Base-by-base conservation (phyloP, 2,113 vertebrate species). In the Anguilla rostrata region DNA sequence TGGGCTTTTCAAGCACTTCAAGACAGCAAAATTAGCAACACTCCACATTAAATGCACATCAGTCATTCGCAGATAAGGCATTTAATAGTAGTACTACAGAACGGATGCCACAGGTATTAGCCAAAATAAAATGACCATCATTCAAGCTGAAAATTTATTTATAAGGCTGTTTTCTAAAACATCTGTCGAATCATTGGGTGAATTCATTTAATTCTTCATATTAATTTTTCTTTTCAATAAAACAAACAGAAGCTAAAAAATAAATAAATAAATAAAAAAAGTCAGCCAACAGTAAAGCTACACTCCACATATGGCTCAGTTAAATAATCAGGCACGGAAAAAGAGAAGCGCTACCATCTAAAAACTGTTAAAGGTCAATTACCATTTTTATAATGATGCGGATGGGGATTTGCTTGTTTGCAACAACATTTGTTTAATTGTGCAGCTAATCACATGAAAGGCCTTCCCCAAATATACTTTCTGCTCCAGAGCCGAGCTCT, bases 381-480 rank as follows among this genome's bases (percentile, higher is more conserved):
- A 87, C 18, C 75, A 85, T 89, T 91, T 90, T 85, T 81, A 86
- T 90, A 89, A 89, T 86, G 78, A 89, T 88, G 87, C 78, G 87
- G 78, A 86, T 82, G 63, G 86, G 85, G 87, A 90, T 86, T 91
- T 66, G 79, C 82, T 88, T 89, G 88, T 89, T 88, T 89, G 84
- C 88, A 86, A 40, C 78, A 87, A 87, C 63, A 87, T 83, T 63
- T 79, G 82, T 86, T 86, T 90, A 90, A 89, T 89, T 87, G 87
- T 43, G 81, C 85, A 86, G 84, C 87, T 88, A 88, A 88, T 89
- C 86, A 90, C 63, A 87, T 18, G 11, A 87, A 87, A 84, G 41
- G 81, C 71, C 85, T 84, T 88, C 86, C 86, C 39, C 85, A 90
- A 90, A 90, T 89, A 89, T 84, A 84, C 82, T 8, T 39, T 63